Evolutionary conservation across 2,113 vertebrate genomes (phyloP).

Genomic region (Scomber colias): DNA sequence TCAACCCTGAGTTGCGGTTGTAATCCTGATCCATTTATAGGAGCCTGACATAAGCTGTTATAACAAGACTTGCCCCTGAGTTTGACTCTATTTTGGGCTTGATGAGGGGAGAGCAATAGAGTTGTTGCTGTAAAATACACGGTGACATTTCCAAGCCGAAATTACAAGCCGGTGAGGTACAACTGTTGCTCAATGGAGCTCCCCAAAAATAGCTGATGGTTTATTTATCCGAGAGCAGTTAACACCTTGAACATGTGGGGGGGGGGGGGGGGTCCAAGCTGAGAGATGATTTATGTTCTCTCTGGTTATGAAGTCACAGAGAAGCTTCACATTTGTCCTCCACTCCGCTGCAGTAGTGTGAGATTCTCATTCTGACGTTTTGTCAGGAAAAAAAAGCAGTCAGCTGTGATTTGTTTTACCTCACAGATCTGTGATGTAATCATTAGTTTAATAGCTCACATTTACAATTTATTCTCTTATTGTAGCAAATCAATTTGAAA

Average conservation of each 20-base stretch:
- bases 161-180: slow-evolving; percentile 78
- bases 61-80: slow-evolving; percentile 34
- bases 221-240: slow-evolving; percentile 85
- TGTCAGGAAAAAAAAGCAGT: no score
- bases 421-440: neutral
- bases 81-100: slow-evolving; percentile 81
- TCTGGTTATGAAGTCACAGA: neutral
- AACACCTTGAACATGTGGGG: slow-evolving; percentile 76
- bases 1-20: slow-evolving; percentile 20
- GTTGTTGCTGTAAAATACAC: slow-evolving; percentile 66
- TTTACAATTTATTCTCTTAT: neutral
- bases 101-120: slow-evolving; percentile 68
- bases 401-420: no score
- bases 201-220: slow-evolving; percentile 80
- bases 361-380: no score
- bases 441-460: neutral
- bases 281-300: slow-evolving; percentile 37
- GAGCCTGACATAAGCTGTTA: slow-evolving; percentile 62
- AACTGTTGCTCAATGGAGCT: slow-evolving; percentile 79
- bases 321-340: neutral
- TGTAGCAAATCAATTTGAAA: no score
- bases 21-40: slow-evolving; percentile 33
- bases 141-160: slow-evolving; percentile 83
- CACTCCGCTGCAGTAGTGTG: no score
- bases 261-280: neutral